These are phyloP conservation scores for Poecilia wingei DNA, from an alignment of 2,797 vertebrate species.

Conservation along the genomic window DNA sequence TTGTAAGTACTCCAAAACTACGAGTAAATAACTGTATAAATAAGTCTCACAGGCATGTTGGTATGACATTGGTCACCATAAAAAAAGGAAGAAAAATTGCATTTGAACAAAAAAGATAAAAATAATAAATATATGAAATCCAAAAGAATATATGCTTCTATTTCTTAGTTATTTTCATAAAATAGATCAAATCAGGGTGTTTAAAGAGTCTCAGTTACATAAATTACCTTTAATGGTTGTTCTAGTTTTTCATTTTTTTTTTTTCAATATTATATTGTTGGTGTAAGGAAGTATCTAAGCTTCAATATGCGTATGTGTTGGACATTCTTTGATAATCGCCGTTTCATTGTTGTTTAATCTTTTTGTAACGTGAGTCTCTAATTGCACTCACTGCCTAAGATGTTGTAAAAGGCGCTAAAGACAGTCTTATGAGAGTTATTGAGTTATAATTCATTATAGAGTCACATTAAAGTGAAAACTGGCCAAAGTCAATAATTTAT, in stretches of 20 bases:
- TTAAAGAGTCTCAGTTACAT: no score
- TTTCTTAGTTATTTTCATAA: not conserved
- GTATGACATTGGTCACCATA: not conserved
- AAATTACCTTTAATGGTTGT: no score
- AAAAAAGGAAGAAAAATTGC: not conserved
- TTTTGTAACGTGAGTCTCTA: constrained; percentile 15
- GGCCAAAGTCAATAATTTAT: constrained; percentile 80
- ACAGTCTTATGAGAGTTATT: constrained; percentile 27
- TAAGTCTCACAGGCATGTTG: not conserved
- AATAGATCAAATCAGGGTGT: not conserved
- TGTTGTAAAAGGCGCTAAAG: constrained; percentile 33
- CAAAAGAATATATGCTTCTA: not conserved
- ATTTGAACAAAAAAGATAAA: not conserved
- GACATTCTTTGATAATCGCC: no score
- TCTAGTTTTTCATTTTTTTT: no score
- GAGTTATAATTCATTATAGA: constrained; percentile 65
- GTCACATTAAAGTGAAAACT: constrained; percentile 78
- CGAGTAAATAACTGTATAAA: not conserved
- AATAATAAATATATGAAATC: not conserved
- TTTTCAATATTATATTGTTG: no score
- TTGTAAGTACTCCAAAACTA: constrained; percentile 80
- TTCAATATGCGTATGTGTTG: no score
- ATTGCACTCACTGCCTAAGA: constrained; percentile 44
- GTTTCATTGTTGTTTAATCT: not conserved
- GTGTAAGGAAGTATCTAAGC: no score